Percentiles rank a stretch among this genome's conserved stretches.
These are phyloP conservation scores for Lonchura striata DNA, from an alignment of 2,113 vertebrate genomes.

Conservation along the genomic window DNA sequence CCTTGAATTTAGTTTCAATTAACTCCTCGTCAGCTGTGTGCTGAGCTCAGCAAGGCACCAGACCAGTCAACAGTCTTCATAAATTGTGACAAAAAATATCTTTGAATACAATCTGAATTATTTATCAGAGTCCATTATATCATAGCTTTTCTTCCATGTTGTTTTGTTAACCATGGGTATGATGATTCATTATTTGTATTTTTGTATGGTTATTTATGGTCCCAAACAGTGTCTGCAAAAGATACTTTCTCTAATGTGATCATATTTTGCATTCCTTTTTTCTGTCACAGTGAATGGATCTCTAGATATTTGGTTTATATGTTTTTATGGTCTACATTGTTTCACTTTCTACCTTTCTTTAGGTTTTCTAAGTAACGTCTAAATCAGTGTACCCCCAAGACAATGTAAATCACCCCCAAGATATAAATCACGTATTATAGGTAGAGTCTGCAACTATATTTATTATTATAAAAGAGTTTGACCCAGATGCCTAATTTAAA, in stretches of 20 bases:
- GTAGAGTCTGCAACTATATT: not conserved
- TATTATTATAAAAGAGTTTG: not conserved
- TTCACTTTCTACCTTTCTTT: not conserved
- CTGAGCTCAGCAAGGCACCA: slow-evolving; percentile 7
- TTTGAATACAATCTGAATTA: not conserved
- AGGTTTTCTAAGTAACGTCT: not conserved
- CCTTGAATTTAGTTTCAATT: slow-evolving; percentile 49
- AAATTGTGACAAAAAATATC: slow-evolving; percentile 10
- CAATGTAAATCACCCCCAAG: not conserved
- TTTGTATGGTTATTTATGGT: not conserved
- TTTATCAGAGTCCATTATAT: not conserved
- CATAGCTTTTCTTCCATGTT: not conserved
- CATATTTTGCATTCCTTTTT: not conserved
- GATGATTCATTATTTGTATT: not conserved
- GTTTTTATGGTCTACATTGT: not conserved
- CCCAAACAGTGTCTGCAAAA: not conserved
- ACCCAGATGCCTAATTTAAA: not conserved
- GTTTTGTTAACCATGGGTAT: not conserved
- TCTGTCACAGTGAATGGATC: not conserved
- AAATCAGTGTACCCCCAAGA: not conserved
- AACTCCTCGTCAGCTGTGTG: not conserved
- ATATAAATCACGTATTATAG: not conserved
- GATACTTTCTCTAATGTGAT: not conserved
- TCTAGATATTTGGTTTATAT: not conserved
- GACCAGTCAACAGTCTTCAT: not conserved